Evolutionary conservation across 1,140 invertebrate species (phyloP).

Genomic region (Protaetia brevitarsis): DNA sequence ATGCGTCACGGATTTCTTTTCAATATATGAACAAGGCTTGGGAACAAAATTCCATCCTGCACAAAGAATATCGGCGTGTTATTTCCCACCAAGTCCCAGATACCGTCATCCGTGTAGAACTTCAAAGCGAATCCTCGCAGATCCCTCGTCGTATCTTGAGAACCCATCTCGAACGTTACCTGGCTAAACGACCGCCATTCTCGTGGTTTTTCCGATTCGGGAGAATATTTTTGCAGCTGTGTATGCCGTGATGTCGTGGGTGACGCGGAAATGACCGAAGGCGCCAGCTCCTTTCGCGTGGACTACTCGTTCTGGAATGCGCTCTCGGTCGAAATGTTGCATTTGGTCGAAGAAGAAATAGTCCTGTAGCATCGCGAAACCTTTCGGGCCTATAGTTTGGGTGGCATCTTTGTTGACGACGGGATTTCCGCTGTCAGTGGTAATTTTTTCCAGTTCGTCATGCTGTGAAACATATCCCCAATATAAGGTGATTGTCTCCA

Average conservation of each 20-base stretch:
- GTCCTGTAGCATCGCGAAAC: slow-evolving; percentile 89
- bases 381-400: slow-evolving; percentile 79
- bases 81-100: slow-evolving; percentile 73
- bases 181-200: slow-evolving; percentile 81
- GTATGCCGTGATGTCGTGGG: slow-evolving; percentile 77
- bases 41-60: slow-evolving; percentile 67
- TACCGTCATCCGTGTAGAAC: slow-evolving; percentile 75
- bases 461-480: neutral
- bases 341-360: slow-evolving; percentile 88
- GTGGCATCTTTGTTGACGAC: slow-evolving; percentile 67
- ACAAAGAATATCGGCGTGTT: slow-evolving; percentile 75
- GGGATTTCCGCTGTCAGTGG: slow-evolving; percentile 58
- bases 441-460: neutral
- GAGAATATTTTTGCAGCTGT: slow-evolving; percentile 78
- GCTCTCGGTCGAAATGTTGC: slow-evolving; percentile 89
- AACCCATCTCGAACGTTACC: slow-evolving; percentile 83
- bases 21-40: slow-evolving; percentile 60
- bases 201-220: slow-evolving; percentile 76
- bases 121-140: slow-evolving; percentile 72
- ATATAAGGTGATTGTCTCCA: slow-evolving; percentile 36
- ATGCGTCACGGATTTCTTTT: slow-evolving; percentile 71
- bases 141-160: slow-evolving; percentile 74
- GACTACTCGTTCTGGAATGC: slow-evolving; percentile 96
- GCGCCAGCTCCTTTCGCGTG: slow-evolving; percentile 94
- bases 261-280: slow-evolving; percentile 94